Base-by-base conservation (phyloP, 2,113 vertebrate genomes). In the Forbesichthys papilliferus region DNA sequence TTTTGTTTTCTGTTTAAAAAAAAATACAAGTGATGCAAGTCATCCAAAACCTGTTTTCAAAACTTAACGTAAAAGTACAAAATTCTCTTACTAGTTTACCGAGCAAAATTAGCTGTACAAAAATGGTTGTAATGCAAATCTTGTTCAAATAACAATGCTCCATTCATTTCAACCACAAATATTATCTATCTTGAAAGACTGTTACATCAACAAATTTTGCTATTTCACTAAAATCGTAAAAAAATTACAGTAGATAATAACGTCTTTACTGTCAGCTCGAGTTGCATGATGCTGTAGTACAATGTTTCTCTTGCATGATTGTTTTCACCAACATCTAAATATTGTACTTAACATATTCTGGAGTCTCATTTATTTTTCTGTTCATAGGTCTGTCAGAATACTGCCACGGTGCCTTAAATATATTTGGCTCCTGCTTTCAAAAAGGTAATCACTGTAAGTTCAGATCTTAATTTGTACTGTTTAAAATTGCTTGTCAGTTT, bases 21-120 rank as follows among this genome's bases (percentile, higher is more conserved):
- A 95, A 96, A 94, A 92, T 86, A 92, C 81, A 94, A 90, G 93
- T 92, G 80, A 86, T 90, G 80, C 75, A 94, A 94, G 80, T 84
- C 76, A 86, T 90, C 80, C 81, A 81, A 90, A 90, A 87, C 73
- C 78, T 78, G 71, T 68, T 55, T 42, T 57, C 66, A 67, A 64
- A 89, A 90, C 87, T 18, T 18, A 14, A 5, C 14, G 72, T 81
- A 84, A 48, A 84, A 80, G 68, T 85, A 75, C 78, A 83, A 89
- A 89, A 81, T 87, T 73, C 64, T 87, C 75, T 86, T 48, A 71
- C 71, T 90, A 86, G 83, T 81, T 77, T 80, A 60, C 69, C 73
- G 80, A 89, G 86, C 83, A 90, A 89, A 91, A 90, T 83, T 82
- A 89, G 80, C 66, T 78, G 68, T 85, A 76, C 67, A 81, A 89